Conservation (phyloP, 2,888 invertebrate species). For the Ormyrus nitidulus region DNA sequence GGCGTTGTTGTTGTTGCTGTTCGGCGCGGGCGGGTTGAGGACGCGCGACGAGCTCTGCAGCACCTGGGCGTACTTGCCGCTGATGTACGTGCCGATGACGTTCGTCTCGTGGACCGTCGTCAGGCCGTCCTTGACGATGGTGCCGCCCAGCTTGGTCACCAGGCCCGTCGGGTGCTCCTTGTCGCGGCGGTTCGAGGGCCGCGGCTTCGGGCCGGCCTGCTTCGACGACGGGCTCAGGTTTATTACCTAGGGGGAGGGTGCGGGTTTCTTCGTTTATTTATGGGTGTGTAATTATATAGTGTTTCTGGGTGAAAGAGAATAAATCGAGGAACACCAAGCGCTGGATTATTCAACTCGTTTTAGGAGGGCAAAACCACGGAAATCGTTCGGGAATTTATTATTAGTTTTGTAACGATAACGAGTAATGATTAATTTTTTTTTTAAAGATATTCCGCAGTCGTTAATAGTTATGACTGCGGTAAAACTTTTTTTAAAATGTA, state of each 20-base stretch:
- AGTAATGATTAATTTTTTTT: too few relatives aligned
- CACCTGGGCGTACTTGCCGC: slow-evolving; percentile 91
- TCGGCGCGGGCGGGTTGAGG: slow-evolving; percentile 67
- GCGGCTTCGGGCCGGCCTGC: slow-evolving; percentile 61
- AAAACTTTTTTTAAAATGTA: too few relatives aligned
- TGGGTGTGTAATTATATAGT: too few relatives aligned
- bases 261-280: neutral
- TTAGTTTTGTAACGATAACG: too few relatives aligned
- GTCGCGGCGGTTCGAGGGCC: slow-evolving; percentile 80
- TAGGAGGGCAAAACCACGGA: too few relatives aligned
- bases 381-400: too few relatives aligned
- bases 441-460: too few relatives aligned
- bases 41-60: slow-evolving; percentile 88
- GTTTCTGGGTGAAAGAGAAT: too few relatives aligned
- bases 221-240: slow-evolving; percentile 86
- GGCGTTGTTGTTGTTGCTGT: slow-evolving; percentile 55
- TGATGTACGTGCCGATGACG: slow-evolving; percentile 92
- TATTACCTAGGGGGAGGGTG: slow-evolving; percentile 75
- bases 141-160: slow-evolving; percentile 90
- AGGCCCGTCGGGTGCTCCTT: slow-evolving; percentile 86
- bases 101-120: slow-evolving; percentile 92
- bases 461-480: too few relatives aligned
- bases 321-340: too few relatives aligned
- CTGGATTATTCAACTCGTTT: too few relatives aligned
- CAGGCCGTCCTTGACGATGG: slow-evolving; percentile 87